Evolutionary conservation across 2,888 invertebrate species (phyloP), one percentile per base, ranked within the genome.

Genomic region (Campoplex capitator): DNA sequence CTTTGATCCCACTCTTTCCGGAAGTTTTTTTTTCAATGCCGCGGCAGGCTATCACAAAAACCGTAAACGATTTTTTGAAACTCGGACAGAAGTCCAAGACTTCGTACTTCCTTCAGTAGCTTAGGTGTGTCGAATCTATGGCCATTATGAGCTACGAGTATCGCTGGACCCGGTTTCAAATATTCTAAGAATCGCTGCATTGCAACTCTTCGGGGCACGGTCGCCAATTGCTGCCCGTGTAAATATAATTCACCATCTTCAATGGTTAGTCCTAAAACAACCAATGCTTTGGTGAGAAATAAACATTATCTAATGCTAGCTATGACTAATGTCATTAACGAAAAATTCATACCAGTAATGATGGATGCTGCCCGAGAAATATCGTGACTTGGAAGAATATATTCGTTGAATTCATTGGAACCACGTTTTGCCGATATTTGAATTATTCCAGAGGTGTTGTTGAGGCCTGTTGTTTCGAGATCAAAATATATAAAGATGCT

Each of bases 111-210:
- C 45, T 68, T 65, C 16, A 85, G 16, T 32, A 85, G n/a, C 65
- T 51, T 54, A 9, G 73, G 82, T 54, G 77, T 48, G 73, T 74
- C 82, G 35, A 83, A 78, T 54, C 82, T 56, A 28, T 45, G 32
- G 71, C 73, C 85, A 65, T 85, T 85, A 48, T 68, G 76, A 54
- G 77, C 85, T n/a, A 76, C 73, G 23, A 78, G 82, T 42, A 85
- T 48, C 23, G 54, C 28, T 32, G 76, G 58, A 73, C 56, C 45
- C 13, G 84, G 67, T 35, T n/a, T 23, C 45, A 79, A 32, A 80
- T 51, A 84, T 18, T 79, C 42, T 32, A 79, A 32, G 18, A 84
- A 79, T 13, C 48, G 35, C 48, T 45, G 48, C 23, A 79, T 48
- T 16, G 67, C 48, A 48, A 68, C n/a, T 56, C 74, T 78, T n/a